Conservation (phyloP, 2,113 vertebrate genomes). For the Sylvietta virens region DNA sequence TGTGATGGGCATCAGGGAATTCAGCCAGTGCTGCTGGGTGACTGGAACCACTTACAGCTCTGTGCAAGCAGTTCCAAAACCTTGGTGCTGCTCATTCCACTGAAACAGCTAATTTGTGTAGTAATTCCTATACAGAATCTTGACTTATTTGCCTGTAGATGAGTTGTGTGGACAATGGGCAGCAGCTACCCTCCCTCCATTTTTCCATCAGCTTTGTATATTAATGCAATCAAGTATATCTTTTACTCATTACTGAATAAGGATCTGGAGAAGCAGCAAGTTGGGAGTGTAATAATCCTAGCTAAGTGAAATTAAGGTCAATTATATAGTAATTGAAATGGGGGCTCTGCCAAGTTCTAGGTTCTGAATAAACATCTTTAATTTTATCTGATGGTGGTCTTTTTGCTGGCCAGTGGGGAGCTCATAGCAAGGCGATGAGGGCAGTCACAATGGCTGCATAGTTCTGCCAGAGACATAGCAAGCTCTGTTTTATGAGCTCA, state of each 20-base stretch:
- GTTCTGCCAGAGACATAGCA: conserved; percentile 45
- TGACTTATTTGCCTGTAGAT: neutral
- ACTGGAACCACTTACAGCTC: neutral
- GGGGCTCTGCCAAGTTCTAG: conserved; percentile 2
- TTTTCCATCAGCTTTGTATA: neutral
- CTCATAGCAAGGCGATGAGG: conserved; percentile 9
- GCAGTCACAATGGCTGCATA: conserved; percentile 24
- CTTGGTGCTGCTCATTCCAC: neutral
- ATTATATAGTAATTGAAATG: conserved; percentile 50
- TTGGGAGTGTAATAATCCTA: neutral
- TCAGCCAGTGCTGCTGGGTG: neutral
- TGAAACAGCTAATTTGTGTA: neutral
- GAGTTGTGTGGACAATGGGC: neutral
- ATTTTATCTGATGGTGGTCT: conserved; percentile 14
- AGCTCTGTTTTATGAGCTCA: conserved; percentile 19
- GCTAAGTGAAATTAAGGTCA: conserved; percentile 25
- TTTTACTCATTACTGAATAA: neutral
- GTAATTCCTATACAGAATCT: neutral
- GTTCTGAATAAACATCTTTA: conserved; percentile 2
- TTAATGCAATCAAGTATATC: neutral
- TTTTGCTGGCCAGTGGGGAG: neutral
- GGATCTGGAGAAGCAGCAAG: neutral
- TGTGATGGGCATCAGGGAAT: neutral
- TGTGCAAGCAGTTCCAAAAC: neutral
- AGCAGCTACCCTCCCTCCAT: neutral